Base-by-base conservation (phyloP, 1,140 invertebrate genomes). In the Rhizoglyphus robini region DNA sequence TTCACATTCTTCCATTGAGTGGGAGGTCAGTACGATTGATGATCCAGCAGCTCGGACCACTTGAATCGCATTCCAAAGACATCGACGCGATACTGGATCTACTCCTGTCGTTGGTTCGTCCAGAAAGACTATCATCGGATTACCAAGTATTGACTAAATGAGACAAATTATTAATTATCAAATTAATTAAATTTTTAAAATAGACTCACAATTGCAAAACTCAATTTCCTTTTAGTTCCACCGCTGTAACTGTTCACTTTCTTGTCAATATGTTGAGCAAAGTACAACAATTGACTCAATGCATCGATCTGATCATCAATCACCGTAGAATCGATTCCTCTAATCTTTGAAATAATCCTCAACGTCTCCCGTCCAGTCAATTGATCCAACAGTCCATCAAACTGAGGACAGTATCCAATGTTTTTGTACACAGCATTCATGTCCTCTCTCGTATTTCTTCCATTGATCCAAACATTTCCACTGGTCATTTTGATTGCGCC, bases 161-260 rank as follows among this genome's bases (percentile, higher is more conserved):
- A n/a, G n/a, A n/a, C 23, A 63, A 63, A 18, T 51, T 3, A 20
- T 46, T n/a, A n/a, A n/a, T n/a, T n/a, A n/a, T n/a, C n/a, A n/a
- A n/a, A n/a, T n/a, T n/a, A n/a, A n/a, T n/a, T n/a, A n/a, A n/a
- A n/a, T n/a, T n/a, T n/a, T n/a, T n/a, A n/a, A n/a, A n/a, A n/a
- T n/a, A n/a, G n/a, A n/a, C 61, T 63, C 29, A 63, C 61, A 3
- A 99, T 83, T 0, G 92, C 92, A 46, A 92, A 90, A 69, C 88
- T 95, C 29, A 99, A 76, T 75, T 97, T 96, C 46, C 94, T 81
- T 74, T 94, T 96, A 70, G 96, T 98, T 0, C 94, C 95, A 15
- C 90, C 90, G 72, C 83, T 80, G 68, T 79, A 79, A 5, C 71
- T 74, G 8, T 71, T 72, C 36, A 76, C 72, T 27, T 68, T 68